Conservation (phyloP, 2,113 vertebrate species). For the Pampusana beccarii region DNA sequence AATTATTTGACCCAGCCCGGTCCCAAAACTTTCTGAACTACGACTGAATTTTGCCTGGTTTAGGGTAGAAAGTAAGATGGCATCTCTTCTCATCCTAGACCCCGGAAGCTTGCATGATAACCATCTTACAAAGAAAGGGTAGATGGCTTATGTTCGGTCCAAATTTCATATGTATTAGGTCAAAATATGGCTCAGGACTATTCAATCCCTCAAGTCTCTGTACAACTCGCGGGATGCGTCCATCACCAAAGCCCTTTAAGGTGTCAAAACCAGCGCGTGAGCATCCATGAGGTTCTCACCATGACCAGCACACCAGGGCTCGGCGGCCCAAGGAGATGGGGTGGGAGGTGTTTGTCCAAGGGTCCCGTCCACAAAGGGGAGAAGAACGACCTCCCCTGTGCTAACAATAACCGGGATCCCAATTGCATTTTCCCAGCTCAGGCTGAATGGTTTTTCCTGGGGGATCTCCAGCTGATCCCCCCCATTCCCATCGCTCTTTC, state of each 20-base stretch:
- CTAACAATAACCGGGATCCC: background rate
- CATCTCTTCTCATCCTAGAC: background rate
- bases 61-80: background rate
- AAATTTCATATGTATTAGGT: background rate
- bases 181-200: background rate
- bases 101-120: background rate
- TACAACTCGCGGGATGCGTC: background rate
- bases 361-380: background rate
- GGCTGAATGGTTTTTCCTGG: accelerated
- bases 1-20: background rate
- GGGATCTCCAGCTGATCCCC: background rate
- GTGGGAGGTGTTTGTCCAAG: accelerated
- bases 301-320: accelerated
- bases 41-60: background rate
- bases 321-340: background rate
- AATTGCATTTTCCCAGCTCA: accelerated
- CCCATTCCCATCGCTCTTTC: background rate
- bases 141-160: accelerated
- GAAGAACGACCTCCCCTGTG: accelerated
- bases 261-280: accelerated
- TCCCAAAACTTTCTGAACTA: background rate
- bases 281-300: accelerated
- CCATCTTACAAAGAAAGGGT: accelerated
- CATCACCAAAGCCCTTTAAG: accelerated
- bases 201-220: background rate